A percentile compares a stretch with the other conserved stretches of the same genome.
phyloP scores from a whole-genome alignment of 1,140 invertebrate genomes.

The Achatina immaculata region DNA sequence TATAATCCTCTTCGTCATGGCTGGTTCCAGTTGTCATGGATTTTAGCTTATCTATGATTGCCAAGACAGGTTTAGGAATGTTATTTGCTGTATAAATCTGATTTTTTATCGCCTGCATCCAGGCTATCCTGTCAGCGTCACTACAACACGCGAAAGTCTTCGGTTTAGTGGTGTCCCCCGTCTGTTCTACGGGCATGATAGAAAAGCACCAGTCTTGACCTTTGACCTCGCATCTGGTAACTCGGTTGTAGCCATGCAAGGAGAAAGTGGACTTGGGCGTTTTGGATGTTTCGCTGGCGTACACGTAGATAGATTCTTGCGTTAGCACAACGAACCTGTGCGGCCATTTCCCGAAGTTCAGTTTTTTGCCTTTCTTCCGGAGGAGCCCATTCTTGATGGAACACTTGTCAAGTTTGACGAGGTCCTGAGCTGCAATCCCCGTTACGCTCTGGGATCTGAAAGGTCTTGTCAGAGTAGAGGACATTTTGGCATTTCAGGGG shows the following conservation, averaged over 20 bases:
- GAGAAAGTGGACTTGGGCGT: neutral
- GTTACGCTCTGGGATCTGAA: neutral
- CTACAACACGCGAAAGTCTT: constrained; percentile 11
- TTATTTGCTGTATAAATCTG: constrained; percentile 7
- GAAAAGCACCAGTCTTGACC: constrained; percentile 24
- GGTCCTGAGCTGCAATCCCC: neutral
- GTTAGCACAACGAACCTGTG: neutral
- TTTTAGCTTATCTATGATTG: neutral
- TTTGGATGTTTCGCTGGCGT: neutral
- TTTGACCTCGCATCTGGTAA: neutral
- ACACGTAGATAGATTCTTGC: neutral
- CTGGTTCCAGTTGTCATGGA: neutral
- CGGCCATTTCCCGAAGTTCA: constrained; percentile 10
- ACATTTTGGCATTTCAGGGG: neutral
- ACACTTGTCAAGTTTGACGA: neutral
- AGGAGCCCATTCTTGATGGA: constrained; percentile 11
- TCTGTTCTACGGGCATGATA: neutral
- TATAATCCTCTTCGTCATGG: constrained; percentile 1
- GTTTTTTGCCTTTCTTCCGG: neutral
- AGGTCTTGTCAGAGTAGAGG: neutral
- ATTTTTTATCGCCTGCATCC: constrained; percentile 13
- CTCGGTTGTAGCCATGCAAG: constrained; percentile 3
- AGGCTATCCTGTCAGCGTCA: neutral
- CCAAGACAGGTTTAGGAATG: neutral
- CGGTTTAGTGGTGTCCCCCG: neutral